Evolutionary conservation across 2,113 vertebrate species (phyloP).

Genomic region (Pseudolaguvia tuberculata): DNA sequence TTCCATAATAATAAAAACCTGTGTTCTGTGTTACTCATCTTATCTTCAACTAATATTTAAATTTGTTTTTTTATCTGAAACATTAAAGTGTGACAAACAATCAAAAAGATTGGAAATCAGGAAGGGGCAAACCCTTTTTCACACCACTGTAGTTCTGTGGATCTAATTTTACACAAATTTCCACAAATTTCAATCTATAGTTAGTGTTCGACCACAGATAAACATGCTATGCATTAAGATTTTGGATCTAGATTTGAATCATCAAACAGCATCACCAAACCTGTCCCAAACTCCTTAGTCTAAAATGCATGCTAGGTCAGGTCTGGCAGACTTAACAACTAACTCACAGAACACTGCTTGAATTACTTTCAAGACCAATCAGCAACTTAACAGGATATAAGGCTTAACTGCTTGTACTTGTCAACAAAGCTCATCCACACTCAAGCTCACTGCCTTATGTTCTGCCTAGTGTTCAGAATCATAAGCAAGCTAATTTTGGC

Average conservation of each 20-base stretch:
- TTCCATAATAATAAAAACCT: too few relatives aligned
- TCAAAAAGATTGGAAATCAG: too few relatives aligned
- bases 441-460: neutral
- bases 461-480: neutral
- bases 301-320: neutral
- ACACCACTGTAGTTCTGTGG: too few relatives aligned
- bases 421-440: neutral
- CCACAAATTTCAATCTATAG: neutral
- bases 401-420: neutral
- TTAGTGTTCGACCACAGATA: neutral
- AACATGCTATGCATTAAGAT: neutral
- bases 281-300: neutral
- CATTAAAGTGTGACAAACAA: too few relatives aligned
- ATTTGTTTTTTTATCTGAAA: too few relatives aligned
- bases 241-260: neutral
- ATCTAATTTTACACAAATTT: neutral
- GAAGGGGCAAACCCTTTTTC: too few relatives aligned
- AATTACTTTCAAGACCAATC: conserved; percentile 1
- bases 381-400: neutral
- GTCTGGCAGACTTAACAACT: neutral
- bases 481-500: neutral
- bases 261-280: neutral
- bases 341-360: neutral
- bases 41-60: too few relatives aligned
- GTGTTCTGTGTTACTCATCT: too few relatives aligned